Evolutionary conservation across 2,797 vertebrate genomes (phyloP), one percentile per base, ranked within the genome.

Genomic region (Jordanella pulchra): DNA sequence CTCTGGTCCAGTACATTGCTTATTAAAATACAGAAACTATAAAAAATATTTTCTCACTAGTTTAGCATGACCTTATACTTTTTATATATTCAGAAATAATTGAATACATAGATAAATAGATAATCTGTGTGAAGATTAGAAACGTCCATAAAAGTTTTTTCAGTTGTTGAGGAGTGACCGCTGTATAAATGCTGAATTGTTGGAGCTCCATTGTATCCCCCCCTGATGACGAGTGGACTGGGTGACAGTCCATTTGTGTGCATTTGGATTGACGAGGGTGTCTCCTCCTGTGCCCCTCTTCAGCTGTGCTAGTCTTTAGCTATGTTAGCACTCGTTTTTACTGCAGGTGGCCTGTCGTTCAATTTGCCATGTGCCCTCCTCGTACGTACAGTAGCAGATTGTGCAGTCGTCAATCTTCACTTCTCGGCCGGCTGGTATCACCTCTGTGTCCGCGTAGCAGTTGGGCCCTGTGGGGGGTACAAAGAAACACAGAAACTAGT

Each of bases 361-460:
- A 53, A 99, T 97, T 84, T 97, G 95, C 97, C 97, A 99, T 0
- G 97, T 99, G 77, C 96, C 97, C 81, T 98, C 97, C 90, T 99
- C 98, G 0, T 99, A 99, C 25, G 97, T 99, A 87, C 98, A 99
- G 94, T 99, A 98, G 87, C 98, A 99, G 92, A 98, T 96, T 81
- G 98, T 99, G 76, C 98, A 99, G 63, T 98, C 97, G 28, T 99
- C 96, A 0, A 98, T 97, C 91, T 97, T 96, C 91, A 99, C 97
- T 86, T 99, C 98, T 69, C 98, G 94, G 70, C 98, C 98, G 0
- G 98, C 98, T 50, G 98, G 98, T 82, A 99, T 99, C 75, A 99
- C 97, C 1, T 93, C 90, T 0, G 96, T 97, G 91, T 99, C 97
- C 7, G 97, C 98, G 78, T 98, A 99, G 93, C 98, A 99, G 91